Conservation (phyloP, 2,797 vertebrate genomes). For the Alosa sapidissima region DNA sequence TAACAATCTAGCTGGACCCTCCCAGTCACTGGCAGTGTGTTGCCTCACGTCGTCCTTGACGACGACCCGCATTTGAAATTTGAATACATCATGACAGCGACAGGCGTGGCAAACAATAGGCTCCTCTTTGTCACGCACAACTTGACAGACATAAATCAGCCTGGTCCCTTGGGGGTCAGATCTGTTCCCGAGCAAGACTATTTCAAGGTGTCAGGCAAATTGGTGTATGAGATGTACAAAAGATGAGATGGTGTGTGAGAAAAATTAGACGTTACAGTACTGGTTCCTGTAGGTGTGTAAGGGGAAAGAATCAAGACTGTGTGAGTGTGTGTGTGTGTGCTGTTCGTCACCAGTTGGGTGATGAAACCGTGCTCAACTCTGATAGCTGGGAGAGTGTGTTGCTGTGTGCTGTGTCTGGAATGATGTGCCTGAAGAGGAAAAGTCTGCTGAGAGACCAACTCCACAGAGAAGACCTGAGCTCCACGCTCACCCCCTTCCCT, state of each 20-base stretch:
- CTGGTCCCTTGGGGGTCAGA: background rate
- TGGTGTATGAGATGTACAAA: background rate
- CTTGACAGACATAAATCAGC: background rate
- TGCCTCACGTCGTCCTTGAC: conserved; percentile 25
- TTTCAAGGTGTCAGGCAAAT: background rate
- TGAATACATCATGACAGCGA: background rate
- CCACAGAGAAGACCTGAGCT: background rate
- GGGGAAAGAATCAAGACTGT: background rate
- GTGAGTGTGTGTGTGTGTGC: background rate
- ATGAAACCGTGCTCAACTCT: conserved; percentile 18
- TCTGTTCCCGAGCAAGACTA: background rate
- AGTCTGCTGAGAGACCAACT: background rate
- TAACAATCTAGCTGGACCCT: conserved; percentile 65
- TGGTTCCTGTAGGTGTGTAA: background rate
- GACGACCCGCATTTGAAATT: background rate
- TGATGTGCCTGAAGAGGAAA: background rate
- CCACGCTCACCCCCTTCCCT: background rate
- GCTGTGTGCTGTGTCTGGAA: background rate
- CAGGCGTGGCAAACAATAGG: background rate
- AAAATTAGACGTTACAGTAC: background rate
- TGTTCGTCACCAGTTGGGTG: background rate
- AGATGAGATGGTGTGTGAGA: background rate
- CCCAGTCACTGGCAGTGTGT: conserved; percentile 44
- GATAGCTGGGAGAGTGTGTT: background rate
- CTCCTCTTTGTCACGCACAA: background rate